Conservation (phyloP, 2,797 vertebrate genomes). For the Sardinella longiceps region DNA sequence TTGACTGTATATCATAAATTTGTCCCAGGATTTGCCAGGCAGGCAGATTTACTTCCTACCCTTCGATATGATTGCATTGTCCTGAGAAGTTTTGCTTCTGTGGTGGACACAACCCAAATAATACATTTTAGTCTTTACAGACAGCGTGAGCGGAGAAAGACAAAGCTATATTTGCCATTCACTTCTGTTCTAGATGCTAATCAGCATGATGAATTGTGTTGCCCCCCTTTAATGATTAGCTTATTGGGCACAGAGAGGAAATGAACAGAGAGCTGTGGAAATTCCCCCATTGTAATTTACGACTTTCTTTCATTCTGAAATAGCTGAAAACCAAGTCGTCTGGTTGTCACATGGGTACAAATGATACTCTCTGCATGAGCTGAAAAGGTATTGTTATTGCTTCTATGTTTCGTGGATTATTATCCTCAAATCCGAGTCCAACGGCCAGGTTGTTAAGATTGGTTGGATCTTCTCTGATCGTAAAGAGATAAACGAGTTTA, state of each 20-base stretch:
- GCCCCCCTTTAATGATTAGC: slow-evolving; percentile 55
- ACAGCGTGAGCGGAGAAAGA: neutral
- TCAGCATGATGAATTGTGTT: slow-evolving; percentile 7
- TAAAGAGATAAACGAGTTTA: neutral
- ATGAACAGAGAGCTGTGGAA: slow-evolving; percentile 60
- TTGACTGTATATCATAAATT: neutral
- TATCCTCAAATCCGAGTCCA: neutral
- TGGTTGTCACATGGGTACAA: neutral
- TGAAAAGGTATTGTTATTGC: neutral
- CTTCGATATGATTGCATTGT: neutral
- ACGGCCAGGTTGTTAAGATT: neutral
- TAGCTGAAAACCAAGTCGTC: neutral
- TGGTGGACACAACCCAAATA: neutral
- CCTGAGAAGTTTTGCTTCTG: neutral
- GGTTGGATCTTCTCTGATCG: neutral
- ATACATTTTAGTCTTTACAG: neutral
- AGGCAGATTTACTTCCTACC: neutral
- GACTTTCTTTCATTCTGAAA: slow-evolving; percentile 26
- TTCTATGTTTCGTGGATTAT: neutral
- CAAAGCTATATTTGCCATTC: neutral
- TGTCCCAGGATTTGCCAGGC: slow-evolving; percentile 1
- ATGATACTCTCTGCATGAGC: neutral
- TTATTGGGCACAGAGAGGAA: slow-evolving; percentile 54
- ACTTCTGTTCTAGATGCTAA: neutral
- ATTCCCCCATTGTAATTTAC: slow-evolving; percentile 61